Percentiles rank a stretch among this genome's conserved stretches.
Evolutionary conservation across 2,797 vertebrate genomes (phyloP).

Genomic region (Etheostoma perlongum): DNA sequence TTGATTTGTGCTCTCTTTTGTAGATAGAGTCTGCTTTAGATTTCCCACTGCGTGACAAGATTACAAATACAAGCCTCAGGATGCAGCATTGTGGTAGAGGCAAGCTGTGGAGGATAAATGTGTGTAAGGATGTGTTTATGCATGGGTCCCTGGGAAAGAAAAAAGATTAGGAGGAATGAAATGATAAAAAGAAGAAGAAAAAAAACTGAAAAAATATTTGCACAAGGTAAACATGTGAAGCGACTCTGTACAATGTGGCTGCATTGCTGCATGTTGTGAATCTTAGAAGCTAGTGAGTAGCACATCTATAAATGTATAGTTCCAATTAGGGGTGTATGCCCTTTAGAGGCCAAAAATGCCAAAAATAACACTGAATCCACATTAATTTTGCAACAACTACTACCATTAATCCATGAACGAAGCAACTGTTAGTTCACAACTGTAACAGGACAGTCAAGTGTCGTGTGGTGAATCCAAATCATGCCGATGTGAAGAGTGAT

Average conservation of each 20-base stretch:
- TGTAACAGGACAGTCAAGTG: no score
- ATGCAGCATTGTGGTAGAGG: slow-evolving; percentile 59
- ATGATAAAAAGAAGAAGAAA: slow-evolving; percentile 2
- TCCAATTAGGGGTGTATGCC: not conserved
- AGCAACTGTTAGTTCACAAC: no score
- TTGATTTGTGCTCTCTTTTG: slow-evolving; percentile 72
- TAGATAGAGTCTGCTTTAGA: slow-evolving; percentile 71
- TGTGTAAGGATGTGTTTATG: slow-evolving; percentile 58
- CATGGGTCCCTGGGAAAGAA: slow-evolving; percentile 43
- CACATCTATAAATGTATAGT: not conserved
- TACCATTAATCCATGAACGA: no score
- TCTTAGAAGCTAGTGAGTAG: not conserved
- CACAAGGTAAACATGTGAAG: slow-evolving; percentile 33
- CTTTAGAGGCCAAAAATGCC: not conserved
- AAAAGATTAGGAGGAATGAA: slow-evolving; percentile 51
- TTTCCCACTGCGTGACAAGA: slow-evolving; percentile 63
- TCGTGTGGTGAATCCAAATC: no score
- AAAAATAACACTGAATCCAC: no score
- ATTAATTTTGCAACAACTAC: no score
- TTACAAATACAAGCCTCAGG: slow-evolving; percentile 66
- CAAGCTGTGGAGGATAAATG: slow-evolving; percentile 58
- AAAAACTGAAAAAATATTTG: slow-evolving; percentile 18
- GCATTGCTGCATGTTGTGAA: slow-evolving; percentile 9
- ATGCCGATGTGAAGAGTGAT: no score
- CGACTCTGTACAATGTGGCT: not conserved